Base-by-base conservation (phyloP, 2,888 invertebrate genomes). In the Leuctra nigra region DNA sequence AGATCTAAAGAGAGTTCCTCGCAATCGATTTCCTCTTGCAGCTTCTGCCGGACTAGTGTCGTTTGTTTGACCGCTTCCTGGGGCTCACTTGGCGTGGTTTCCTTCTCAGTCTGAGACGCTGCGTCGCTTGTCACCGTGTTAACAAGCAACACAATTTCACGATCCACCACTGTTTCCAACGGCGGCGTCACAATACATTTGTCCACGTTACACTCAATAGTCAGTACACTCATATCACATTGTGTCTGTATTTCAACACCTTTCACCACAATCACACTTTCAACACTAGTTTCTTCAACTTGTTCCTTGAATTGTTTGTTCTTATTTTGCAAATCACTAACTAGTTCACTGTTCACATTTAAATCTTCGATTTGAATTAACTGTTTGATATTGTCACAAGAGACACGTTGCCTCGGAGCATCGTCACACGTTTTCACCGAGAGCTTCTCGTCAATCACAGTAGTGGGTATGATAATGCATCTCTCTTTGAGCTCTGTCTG, bases 1-100 rank as follows among this genome's bases (percentile, higher is more conserved):
- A 84, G 72, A 67, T 84, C 83, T 60, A 78, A 73, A 44, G 81
- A 80, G 61, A 87, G 74, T 65, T 81, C 77, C 67, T 90, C 89
- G 73, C 87, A 89, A 65, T 87, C 88, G 63, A 87, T 77, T 71
- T 90, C 90, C 68, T 89, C 88, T 62, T 82, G 79, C 44, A 81
- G 74, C 63, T 82, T 83, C 65, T 78, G 80, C 60, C 84, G 76
- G 1, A 50, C 58, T 18, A 75, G 75, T 36, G 73, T 71, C 18
- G 78, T 70, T 41, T 78, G 74, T 29, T 69, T 64, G 50, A 69
- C 71, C 1, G 69, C 69, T 23, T 67, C 68, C 7, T 67, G 69
- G 60, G 63, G 75, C 61, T 68, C 72, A 3, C 69, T 66, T 25
- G 69, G 69, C 24, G 33, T 61, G 23, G 54, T 55, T 24, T 58